Percentiles rank a stretch among this genome's conserved stretches.
Evolutionary conservation across 2,113 vertebrate species (phyloP).

Genomic region (Accipiter cooperii): DNA sequence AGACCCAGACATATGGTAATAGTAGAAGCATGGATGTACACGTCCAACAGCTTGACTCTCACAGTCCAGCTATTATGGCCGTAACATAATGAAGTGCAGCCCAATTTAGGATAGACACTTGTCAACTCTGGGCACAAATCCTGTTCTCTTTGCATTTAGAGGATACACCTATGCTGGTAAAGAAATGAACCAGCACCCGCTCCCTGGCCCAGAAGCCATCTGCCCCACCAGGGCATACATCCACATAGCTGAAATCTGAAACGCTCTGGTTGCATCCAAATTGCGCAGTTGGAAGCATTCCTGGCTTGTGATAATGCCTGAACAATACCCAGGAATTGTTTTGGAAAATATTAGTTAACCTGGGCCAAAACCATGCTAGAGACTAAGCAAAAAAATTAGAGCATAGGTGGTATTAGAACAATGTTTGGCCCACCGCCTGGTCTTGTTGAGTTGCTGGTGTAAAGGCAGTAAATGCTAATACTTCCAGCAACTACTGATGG

Average conservation of each 20-base stretch:
- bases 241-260: neutral
- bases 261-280: neutral
- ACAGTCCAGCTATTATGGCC: neutral
- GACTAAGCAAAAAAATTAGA: neutral
- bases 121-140: neutral
- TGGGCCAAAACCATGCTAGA: neutral
- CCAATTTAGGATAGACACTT: neutral
- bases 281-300: neutral
- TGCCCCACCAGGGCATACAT: neutral
- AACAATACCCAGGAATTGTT: neutral
- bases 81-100: neutral
- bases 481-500: neutral
- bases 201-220: neutral
- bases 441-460: neutral
- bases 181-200: neutral
- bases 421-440: neutral
- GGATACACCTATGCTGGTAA: neutral
- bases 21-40: neutral
- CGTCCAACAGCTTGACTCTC: neutral
- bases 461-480: neutral
- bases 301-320: neutral
- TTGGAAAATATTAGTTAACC: neutral
- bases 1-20: neutral
- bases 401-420: neutral
- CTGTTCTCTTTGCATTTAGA: neutral